Base-by-base conservation (phyloP, 1,140 invertebrate genomes). In the Condylostylus longicornis region DNA sequence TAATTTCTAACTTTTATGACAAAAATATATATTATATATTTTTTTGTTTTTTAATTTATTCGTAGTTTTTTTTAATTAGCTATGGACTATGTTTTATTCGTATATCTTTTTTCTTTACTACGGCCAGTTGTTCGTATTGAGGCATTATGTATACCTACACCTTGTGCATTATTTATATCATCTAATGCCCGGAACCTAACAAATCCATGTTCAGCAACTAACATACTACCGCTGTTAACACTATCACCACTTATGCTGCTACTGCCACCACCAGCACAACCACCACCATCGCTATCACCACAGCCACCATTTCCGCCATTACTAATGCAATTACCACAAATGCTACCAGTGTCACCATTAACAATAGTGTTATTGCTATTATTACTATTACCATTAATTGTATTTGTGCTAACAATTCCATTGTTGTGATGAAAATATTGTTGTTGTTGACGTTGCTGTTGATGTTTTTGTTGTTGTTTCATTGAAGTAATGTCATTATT, bases 161-260 rank as follows among this genome's bases (percentile, higher is more conserved):
- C 35, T 10, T 43, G 40, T 38, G 42, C 12, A 33, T 38, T 40
- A 34, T 46, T 48, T 4, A 42, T 44, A 43, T 70, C 74, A 23
- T 76, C 75, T 34, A 78, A 50, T 9, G 73, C 74, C 20, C 81
- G 68, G 63, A 86, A 87, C 35, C 83, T 67, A 2, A 86, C 75
- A 53, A 87, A 85, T 2, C 83, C 82, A 46, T 84, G 79, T 48
- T 88, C 83, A 42, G 81, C 81, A 5, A 85, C 81, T 29, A 87
- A 62, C 80, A 86, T 85, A 37, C 69, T 76, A n/a, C 59, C 19
- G 42, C 32, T 62, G 4, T 37, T 42, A 18, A 44, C 48, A 40
- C 42, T 50, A 20, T 18, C 33, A 17, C 33, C 33, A 34, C 21
- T 34, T 4, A 18, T 34, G 21, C 18, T 34, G n/a, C 18, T 21